Conservation (phyloP, 2,113 vertebrate genomes). For the Ptilonorhynchus violaceus region DNA sequence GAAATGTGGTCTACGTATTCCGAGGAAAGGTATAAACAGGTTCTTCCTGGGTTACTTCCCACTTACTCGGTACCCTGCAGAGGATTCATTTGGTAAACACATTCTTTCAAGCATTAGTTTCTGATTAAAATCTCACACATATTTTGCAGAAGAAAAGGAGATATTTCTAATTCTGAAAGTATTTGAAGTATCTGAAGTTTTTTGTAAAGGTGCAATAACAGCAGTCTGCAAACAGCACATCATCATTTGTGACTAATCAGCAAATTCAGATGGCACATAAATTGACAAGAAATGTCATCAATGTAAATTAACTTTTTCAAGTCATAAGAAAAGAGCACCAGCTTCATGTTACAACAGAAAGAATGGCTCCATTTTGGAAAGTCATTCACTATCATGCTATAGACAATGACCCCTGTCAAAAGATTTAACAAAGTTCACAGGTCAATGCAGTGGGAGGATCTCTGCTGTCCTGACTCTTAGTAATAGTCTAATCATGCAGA, state of each 20-base stretch:
- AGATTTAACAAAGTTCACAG: conserved; percentile 76
- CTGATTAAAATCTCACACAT: background rate
- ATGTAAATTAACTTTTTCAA: conserved; percentile 50
- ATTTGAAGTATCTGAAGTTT: background rate
- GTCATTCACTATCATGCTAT: conserved; percentile 59
- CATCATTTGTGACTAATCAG: conserved; percentile 47
- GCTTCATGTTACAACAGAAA: conserved; percentile 67
- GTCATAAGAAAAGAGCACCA: conserved; percentile 24
- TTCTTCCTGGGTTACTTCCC: background rate
- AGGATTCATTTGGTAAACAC: background rate
- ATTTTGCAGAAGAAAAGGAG: background rate
- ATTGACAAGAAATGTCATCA: conserved; percentile 54
- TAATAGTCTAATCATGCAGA: conserved; percentile 78
- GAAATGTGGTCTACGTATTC: background rate
- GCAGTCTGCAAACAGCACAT: background rate
- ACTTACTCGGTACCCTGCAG: background rate
- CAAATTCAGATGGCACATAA: conserved; percentile 11
- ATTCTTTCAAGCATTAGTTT: background rate
- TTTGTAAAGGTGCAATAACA: background rate
- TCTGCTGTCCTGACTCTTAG: conserved; percentile 62
- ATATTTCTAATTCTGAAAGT: background rate
- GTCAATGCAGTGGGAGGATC: conserved; percentile 78
- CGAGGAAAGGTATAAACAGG: background rate
- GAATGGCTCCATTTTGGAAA: conserved; percentile 65
- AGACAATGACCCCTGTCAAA: conserved; percentile 83